These are phyloP conservation scores for Dicyrtoma fusca DNA, from an alignment of 2,888 invertebrate species.

Conservation along the genomic window DNA sequence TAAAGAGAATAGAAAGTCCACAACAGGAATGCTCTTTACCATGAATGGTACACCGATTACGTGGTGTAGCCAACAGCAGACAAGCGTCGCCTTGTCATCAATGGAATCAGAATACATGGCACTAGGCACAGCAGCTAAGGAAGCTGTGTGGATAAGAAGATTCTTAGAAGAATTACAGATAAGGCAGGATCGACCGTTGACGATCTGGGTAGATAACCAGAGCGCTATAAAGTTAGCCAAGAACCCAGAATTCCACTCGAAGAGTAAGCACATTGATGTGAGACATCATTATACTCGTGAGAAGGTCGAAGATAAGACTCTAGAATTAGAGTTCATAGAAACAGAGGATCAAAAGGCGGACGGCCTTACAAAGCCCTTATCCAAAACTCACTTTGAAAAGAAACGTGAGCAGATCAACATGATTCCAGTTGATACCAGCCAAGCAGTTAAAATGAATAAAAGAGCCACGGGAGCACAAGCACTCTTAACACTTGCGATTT, in stretches of 20 bases:
- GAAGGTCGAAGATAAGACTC: neutral
- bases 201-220: conserved; percentile 44
- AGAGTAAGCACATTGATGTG: conserved; percentile 55
- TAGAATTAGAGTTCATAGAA: neutral
- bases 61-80: conserved; percentile 48
- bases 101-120: conserved; percentile 54
- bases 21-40: conserved; percentile 39
- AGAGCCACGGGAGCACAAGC: too few relatives aligned
- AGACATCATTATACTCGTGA: conserved; percentile 43
- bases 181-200: neutral
- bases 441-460: too few relatives aligned
- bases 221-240: conserved; percentile 47
- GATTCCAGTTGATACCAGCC: too few relatives aligned
- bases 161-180: conserved; percentile 41
- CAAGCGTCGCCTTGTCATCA: conserved; percentile 39
- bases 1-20: conserved; percentile 37
- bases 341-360: conserved; percentile 11
- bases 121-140: conserved; percentile 36
- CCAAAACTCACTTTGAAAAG: neutral
- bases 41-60: conserved; percentile 37
- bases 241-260: conserved; percentile 47
- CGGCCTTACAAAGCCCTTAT: conserved; percentile 17
- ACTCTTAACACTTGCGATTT: too few relatives aligned
- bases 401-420: too few relatives aligned
- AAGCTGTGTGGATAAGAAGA: conserved; percentile 43